phyloP scores from a whole-genome alignment of 2,113 vertebrate species.

The Limnothrissa miodon region DNA sequence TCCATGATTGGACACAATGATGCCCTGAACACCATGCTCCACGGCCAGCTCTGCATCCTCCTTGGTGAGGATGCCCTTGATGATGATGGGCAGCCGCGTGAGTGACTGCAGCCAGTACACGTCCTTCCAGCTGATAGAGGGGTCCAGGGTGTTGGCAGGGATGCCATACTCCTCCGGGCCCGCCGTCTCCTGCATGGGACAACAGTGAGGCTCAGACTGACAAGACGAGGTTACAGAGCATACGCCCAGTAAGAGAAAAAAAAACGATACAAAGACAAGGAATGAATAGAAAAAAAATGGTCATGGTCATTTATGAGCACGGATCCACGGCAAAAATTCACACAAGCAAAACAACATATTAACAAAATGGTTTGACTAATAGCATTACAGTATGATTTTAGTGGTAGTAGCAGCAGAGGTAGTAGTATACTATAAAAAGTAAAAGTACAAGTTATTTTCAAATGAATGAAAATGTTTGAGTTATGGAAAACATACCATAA shows the following conservation, averaged over 20 bases:
- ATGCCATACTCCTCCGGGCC: conserved; percentile 64
- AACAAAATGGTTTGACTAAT: too few species aligned
- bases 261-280: neutral
- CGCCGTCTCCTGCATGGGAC: conserved; percentile 62
- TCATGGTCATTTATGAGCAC: neutral
- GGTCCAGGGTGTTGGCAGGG: conserved; percentile 75
- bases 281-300: neutral
- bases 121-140: conserved; percentile 88
- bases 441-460: too few species aligned
- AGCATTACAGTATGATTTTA: too few species aligned
- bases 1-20: conserved; percentile 95
- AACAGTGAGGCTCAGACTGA: neutral
- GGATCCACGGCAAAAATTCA: neutral
- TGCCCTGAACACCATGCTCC: conserved; percentile 84
- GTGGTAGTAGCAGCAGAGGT: too few species aligned
- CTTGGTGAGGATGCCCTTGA: conserved; percentile 95
- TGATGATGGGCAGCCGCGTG: conserved; percentile 86
- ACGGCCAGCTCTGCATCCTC: conserved; percentile 93
- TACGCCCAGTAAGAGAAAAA: neutral
- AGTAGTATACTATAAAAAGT: too few species aligned
- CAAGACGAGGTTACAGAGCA: neutral
- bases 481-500: too few species aligned
- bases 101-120: conserved; percentile 83
- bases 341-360: neutral
- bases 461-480: too few species aligned